Conservation (phyloP, 30 jellyfish, hydroid and myxozoan genomes). For the Hydra vulgaris region DNA sequence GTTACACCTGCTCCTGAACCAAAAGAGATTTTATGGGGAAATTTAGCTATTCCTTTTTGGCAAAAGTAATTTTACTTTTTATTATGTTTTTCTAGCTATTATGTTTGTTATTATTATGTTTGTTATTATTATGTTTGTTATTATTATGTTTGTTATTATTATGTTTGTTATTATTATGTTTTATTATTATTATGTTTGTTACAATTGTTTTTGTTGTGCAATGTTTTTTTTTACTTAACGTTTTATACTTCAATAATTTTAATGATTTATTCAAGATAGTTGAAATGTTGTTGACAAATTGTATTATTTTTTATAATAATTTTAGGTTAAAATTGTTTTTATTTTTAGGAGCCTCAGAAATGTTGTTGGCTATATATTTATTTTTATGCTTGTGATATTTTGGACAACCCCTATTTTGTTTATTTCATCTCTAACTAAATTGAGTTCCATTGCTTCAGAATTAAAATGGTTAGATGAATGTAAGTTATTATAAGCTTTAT, state of each 20-base stretch:
- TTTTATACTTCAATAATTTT: too few relatives aligned
- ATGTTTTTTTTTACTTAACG: too few relatives aligned
- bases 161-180: too few relatives aligned
- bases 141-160: too few relatives aligned
- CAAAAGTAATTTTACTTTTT: constrained; percentile 27
- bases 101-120: too few relatives aligned
- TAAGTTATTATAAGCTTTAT: constrained; percentile 22
- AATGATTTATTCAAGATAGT: too few relatives aligned
- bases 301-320: too few relatives aligned
- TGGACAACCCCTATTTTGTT: constrained; percentile 83
- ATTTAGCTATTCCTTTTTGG: constrained; percentile 33
- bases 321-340: background rate
- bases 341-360: constrained; percentile 35
- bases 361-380: constrained; percentile 29
- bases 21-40: constrained; percentile 55
- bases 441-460: constrained; percentile 52
- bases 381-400: constrained; percentile 38
- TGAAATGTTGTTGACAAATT: too few relatives aligned
- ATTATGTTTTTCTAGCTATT: background rate
- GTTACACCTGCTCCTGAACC: constrained; percentile 60
- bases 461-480: constrained; percentile 47
- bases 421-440: constrained; percentile 59
- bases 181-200: too few relatives aligned
- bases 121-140: too few relatives aligned
- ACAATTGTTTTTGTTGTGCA: too few relatives aligned